A percentile compares a stretch with the other conserved stretches of the same genome.
These are phyloP conservation scores for Prunella strophiata DNA, from an alignment of 2,797 vertebrate genomes.

Conservation along the genomic window DNA sequence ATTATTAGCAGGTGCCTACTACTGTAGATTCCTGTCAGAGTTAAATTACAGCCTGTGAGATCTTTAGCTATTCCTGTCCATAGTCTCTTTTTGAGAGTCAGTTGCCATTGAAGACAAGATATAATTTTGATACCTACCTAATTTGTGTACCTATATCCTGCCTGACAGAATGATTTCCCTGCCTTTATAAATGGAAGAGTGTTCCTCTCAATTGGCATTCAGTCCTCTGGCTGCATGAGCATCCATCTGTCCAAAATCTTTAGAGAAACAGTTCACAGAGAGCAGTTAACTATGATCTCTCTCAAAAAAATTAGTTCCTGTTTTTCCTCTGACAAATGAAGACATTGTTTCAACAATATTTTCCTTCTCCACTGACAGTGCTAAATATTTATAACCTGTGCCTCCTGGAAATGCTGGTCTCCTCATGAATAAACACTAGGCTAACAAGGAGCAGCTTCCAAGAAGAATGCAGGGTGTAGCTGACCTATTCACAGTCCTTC, in stretches of 20 bases:
- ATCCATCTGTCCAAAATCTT: slow-evolving; percentile 53
- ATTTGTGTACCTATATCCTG: slow-evolving; percentile 57
- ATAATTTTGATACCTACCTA: slow-evolving; percentile 71
- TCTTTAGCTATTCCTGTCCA: background rate
- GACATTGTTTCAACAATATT: slow-evolving; percentile 55
- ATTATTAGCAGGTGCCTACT: slow-evolving; percentile 41
- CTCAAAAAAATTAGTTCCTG: slow-evolving; percentile 50
- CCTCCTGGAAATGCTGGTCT: slow-evolving; percentile 12
- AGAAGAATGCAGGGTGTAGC: background rate
- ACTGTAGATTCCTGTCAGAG: slow-evolving; percentile 38
- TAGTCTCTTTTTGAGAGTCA: slow-evolving; percentile 40
- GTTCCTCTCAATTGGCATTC: slow-evolving; percentile 56
- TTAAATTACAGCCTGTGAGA: slow-evolving; percentile 50
- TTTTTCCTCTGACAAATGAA: slow-evolving; percentile 56
- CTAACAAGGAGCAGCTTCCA: background rate
- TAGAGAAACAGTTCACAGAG: slow-evolving; percentile 44
- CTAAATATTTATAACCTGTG: slow-evolving; percentile 64
- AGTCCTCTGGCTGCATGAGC: slow-evolving; percentile 19
- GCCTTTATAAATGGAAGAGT: slow-evolving; percentile 19
- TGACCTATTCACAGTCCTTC: background rate
- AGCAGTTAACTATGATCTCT: slow-evolving; percentile 38
- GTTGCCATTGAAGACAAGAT: slow-evolving; percentile 14
- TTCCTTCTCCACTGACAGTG: slow-evolving; percentile 41
- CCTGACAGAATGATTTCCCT: slow-evolving; percentile 64
- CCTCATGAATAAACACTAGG: slow-evolving; percentile 37